Evolutionary conservation across 2,113 vertebrate genomes (phyloP), one percentile per base, ranked within the genome.

Genomic region (Porphyrio hochstetteri): DNA sequence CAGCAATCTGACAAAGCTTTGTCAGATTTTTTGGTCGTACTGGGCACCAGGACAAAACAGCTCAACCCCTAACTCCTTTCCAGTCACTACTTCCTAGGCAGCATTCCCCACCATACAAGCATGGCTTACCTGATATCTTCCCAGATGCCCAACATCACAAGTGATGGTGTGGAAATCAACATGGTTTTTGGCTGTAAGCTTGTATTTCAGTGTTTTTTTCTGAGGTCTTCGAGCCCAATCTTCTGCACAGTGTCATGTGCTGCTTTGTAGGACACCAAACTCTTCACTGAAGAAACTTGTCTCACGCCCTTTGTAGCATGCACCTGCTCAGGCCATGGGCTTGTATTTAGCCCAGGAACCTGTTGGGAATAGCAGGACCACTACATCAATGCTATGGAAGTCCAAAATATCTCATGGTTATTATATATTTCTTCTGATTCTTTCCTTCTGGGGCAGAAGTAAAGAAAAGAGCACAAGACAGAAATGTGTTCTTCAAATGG

Each of bases 111-210:
- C 16, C 29, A 17, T 2, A 38, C 20, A 28, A 52, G 1, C 17
- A 8, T 0, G 10, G 15, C 57, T 82, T 23, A 67, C 48, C 42
- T 79, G 67, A 13, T 20, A 12, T 13, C 31, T 46, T 67, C 36
- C 31, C 71, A 35, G n/a, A 20, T 59, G 42, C 21, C 48, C 67
- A 74, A 29, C 13, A 25, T 77, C 42, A 46, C 46, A 67, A 12
- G 3, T 29, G 12, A 18, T 0, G 4, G 10, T 16, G 14, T 31
- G 44, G 23, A 56, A 92, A 77, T 42, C 16, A 85, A 60, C 10
- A 14, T 0, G 44, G 0, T 75, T 82, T 75, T 86, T 56, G 0
- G 29, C 8, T 38, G 3, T 2, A 4, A 61, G 23, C 24, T 87
- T 61, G 9, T 53, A 42, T 65, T 81, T 78, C 55, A 50, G 72